A percentile compares a stretch with the other conserved stretches of the same genome.
Conservation (phyloP, 1,140 invertebrate species). For the Neocloeon triangulifer region DNA sequence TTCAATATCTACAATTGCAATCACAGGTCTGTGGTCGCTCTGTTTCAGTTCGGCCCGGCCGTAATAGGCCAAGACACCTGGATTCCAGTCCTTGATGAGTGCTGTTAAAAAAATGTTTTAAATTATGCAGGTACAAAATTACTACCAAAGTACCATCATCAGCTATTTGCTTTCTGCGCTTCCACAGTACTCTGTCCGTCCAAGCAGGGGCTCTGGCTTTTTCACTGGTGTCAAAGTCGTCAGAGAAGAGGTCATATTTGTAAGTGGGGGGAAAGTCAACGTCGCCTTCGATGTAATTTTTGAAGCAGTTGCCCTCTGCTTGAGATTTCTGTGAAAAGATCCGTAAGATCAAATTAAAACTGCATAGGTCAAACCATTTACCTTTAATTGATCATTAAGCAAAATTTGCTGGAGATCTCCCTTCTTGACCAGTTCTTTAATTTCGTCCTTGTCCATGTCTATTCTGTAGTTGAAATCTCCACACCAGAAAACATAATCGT, state of each 20-base stretch:
- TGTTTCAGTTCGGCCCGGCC: slow-evolving; percentile 87
- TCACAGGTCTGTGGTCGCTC: slow-evolving; percentile 91
- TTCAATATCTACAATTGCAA: slow-evolving; percentile 74
- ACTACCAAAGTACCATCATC: slow-evolving; percentile 27
- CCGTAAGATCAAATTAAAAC: slow-evolving; percentile 2
- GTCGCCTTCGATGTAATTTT: slow-evolving; percentile 79
- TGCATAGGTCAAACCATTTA: slow-evolving; percentile 12
- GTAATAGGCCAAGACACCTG: slow-evolving; percentile 70
- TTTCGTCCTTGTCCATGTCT: slow-evolving; percentile 86
- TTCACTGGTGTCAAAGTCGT: slow-evolving; percentile 98
- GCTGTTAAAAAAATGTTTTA: slow-evolving; percentile 1
- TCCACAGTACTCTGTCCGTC: slow-evolving; percentile 92
- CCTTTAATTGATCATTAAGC: slow-evolving; percentile 70
- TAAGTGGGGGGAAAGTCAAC: slow-evolving; percentile 92
- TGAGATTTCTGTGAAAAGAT: slow-evolving; percentile 34
- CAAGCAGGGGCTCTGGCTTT: slow-evolving; percentile 92
- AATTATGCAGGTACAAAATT: slow-evolving; percentile 2
- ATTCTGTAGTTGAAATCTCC: slow-evolving; percentile 99
- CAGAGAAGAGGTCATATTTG: slow-evolving; percentile 96
- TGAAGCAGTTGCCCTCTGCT: slow-evolving; percentile 69
- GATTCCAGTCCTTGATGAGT: slow-evolving; percentile 27
- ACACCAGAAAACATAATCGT: slow-evolving; percentile 99
- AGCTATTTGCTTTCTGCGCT: slow-evolving; percentile 43
- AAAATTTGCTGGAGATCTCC: slow-evolving; percentile 59
- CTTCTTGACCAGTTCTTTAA: slow-evolving; percentile 60